phyloP scores from a whole-genome alignment of 2,888 invertebrate species.

The Taenaris catops region DNA sequence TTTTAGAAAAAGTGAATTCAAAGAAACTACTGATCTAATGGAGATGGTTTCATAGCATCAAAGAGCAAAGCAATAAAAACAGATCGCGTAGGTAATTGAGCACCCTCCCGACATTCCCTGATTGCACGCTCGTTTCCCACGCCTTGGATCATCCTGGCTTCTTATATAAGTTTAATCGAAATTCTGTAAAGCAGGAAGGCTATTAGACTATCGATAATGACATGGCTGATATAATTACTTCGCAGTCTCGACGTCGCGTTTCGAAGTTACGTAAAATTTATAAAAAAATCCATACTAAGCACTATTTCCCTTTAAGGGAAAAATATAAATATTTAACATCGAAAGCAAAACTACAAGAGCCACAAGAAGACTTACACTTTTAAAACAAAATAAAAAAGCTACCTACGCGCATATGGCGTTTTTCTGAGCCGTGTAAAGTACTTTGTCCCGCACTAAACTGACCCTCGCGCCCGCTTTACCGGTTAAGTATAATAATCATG shows the following conservation, averaged over 20 bases:
- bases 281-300: too few species aligned
- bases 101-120: constrained; percentile 67
- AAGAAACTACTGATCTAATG: constrained; percentile 29
- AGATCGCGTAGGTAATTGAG: constrained; percentile 55
- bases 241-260: constrained; percentile 1
- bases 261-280: too few species aligned
- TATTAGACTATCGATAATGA: constrained; percentile 22
- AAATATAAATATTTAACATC: too few species aligned
- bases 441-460: constrained; percentile 8
- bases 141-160: constrained; percentile 45
- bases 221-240: constrained; percentile 4
- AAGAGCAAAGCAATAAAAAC: constrained; percentile 63
- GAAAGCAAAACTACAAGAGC: too few species aligned
- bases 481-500: constrained; percentile 6
- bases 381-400: constrained; percentile 1
- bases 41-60: constrained; percentile 42
- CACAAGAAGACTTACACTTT: too few species aligned
- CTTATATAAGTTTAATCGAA: constrained; percentile 58
- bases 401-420: constrained; percentile 6
- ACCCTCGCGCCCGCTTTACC: constrained; percentile 8
- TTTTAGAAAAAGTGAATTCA: constrained; percentile 3
- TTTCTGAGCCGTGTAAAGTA: constrained; percentile 6
- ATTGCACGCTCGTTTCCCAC: constrained; percentile 69
- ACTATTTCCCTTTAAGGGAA: too few species aligned
- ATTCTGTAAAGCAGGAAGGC: constrained; percentile 36